Evolutionary conservation across 2,113 vertebrate genomes (phyloP).

Genomic region (Geothlypis trichas): DNA sequence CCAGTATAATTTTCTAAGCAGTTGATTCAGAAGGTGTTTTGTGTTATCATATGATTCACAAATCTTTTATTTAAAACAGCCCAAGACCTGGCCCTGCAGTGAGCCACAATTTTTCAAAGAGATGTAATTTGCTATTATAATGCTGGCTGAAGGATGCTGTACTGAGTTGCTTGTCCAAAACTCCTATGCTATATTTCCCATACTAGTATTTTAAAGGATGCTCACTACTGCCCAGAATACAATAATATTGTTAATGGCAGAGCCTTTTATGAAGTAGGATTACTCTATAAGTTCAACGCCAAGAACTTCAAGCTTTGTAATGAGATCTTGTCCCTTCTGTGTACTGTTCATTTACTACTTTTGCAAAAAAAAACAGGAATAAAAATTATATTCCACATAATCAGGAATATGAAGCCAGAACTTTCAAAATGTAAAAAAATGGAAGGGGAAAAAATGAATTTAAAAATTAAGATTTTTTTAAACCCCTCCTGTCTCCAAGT

Average conservation of each 20-base stretch:
- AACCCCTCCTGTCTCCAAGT: not conserved
- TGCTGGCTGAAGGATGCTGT: not conserved
- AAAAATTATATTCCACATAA: not conserved
- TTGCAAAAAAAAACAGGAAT: not conserved
- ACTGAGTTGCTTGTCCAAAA: not conserved
- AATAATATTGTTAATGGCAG: not conserved
- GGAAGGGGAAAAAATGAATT: rapidly evolving
- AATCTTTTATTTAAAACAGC: not conserved
- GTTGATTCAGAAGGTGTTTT: not conserved
- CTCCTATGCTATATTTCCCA: not conserved
- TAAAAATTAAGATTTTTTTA: not conserved
- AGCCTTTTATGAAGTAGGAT: not conserved
- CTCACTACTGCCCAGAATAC: not conserved
- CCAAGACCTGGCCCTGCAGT: not conserved
- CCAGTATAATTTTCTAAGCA: not conserved
- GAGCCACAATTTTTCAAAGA: not conserved
- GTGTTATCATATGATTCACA: not conserved
- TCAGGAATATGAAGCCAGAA: not conserved
- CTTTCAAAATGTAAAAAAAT: not conserved
- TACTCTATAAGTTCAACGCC: not conserved
- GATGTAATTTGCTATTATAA: not conserved
- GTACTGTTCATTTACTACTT: not conserved
- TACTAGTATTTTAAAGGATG: not conserved
- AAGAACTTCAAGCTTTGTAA: not conserved
- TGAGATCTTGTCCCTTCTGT: not conserved